Base-by-base conservation (phyloP, 2,797 vertebrate species). In the Bradypus variegatus region DNA sequence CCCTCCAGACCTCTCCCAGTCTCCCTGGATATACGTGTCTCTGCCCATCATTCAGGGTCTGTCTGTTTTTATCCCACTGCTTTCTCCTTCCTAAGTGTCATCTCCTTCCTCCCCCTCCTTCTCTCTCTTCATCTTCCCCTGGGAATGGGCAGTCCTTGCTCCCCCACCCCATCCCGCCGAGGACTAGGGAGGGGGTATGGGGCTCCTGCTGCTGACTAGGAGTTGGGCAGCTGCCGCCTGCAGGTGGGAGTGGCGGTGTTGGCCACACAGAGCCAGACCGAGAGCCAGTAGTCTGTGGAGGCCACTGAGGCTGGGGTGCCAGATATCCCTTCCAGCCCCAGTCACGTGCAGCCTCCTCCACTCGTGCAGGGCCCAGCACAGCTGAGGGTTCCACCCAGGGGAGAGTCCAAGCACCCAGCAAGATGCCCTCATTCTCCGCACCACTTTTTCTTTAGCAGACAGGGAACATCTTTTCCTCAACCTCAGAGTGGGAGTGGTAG, bases 401-500 rank as follows among this genome's bases (percentile, higher is more conserved):
- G 15, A 45, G 13, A 62, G 11, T 31, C 64, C 50, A 33, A 31
- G 31, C 5, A 18, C 10, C 70, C 75, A n/a, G 3, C 0, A 31
- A 31, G 4, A 14, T 36, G 27, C 50, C 45, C 84, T 81, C 8
- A 2, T 21, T 73, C 65, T 78, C 45, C 36, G 62, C 33, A 14
- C 31, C 14, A 36, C 29, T 60, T 67, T 73, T 36, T 18, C 16
- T 53, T 78, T 16, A 11, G 19, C 5, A 50, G 50, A 58, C 75
- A 45, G 87, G 14, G 36, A 60, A 50, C 10, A 23, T 9, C 48
- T 60, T 38, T 13, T 15, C 13, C 53, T 82, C 53, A n/a, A 23
- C 29, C 4, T 65, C 27, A 12, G 48, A 21, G 1, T 0, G 13
- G 1, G 3, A 31, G 0, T 4, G 38, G 23, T 38, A 33, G 41